A percentile compares a stretch with the other conserved stretches of the same genome.
phyloP scores from a whole-genome alignment of 2,113 vertebrate species.

The Macrotus californicus region DNA sequence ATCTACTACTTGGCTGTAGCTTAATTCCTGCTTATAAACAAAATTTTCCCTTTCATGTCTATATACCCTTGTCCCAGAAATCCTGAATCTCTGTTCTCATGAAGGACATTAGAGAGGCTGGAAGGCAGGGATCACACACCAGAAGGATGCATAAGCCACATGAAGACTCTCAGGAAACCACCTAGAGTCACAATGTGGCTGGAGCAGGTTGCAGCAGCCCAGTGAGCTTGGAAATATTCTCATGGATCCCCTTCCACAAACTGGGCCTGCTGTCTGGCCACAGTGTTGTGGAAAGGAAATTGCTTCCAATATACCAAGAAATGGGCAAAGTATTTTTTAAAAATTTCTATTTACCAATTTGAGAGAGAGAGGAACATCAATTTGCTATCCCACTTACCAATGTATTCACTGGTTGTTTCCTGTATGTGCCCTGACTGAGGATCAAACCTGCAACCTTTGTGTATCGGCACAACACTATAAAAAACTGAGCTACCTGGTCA shows the following conservation, averaged over 20 bases:
- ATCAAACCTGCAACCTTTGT: no score
- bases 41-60: neutral
- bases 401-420: no score
- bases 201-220: accelerated
- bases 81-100: neutral
- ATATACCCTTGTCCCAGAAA: neutral
- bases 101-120: neutral
- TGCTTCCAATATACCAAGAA: neutral
- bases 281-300: neutral
- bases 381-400: no score
- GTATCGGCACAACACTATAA: no score
- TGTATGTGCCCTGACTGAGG: no score
- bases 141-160: neutral
- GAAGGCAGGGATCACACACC: neutral
- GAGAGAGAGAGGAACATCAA: no score
- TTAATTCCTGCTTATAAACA: neutral
- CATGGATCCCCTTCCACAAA: neutral
- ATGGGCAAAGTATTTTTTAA: neutral
- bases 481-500: no score
- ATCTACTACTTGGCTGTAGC: neutral
- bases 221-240: neutral
- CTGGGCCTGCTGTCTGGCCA: neutral
- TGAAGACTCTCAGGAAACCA: neutral
- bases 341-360: no score
- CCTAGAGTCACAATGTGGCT: accelerated